A percentile compares a stretch with the other conserved stretches of the same genome.
phyloP scores from a whole-genome alignment of 2,888 invertebrate species.

The Brachynemurus nebulosus region DNA sequence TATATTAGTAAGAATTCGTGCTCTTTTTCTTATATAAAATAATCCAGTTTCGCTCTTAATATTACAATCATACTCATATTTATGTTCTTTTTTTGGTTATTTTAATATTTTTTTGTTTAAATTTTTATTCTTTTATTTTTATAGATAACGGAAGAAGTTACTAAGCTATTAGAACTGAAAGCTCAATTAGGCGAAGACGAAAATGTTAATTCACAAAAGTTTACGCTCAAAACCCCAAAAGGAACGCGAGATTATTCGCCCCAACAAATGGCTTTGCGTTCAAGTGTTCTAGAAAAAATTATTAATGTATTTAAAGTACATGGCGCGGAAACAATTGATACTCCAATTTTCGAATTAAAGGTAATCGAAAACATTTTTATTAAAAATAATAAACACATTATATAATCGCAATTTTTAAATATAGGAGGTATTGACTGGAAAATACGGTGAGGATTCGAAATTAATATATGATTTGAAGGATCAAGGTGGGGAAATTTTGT shows the following conservation, averaged over 20 bases:
- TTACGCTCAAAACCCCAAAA: constrained; percentile 80
- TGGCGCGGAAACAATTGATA: constrained; percentile 96
- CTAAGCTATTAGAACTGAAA: constrained; percentile 68
- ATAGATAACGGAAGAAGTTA: constrained; percentile 76
- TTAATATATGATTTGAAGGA: constrained; percentile 96
- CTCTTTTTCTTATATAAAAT: too few relatives aligned
- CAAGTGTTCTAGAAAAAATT: constrained; percentile 74
- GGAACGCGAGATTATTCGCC: constrained; percentile 92
- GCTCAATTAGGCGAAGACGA: constrained; percentile 49
- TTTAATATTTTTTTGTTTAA: constrained; percentile 11
- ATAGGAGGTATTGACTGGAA: constrained; percentile 92
- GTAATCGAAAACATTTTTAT: constrained; percentile 43
- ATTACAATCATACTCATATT: too few relatives aligned
- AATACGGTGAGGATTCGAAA: constrained; percentile 99
- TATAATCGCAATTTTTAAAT: constrained; percentile 16
- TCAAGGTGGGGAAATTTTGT: constrained; percentile 94
- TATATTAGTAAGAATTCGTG: too few relatives aligned
- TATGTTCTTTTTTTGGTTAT: constrained; percentile 14
- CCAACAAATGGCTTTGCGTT: constrained; percentile 86
- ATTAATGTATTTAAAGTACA: constrained; percentile 85
- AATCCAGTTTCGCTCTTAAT: background rate
- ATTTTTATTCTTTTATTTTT: constrained; percentile 24
- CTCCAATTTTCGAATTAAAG: constrained; percentile 94
- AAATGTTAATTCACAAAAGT: constrained; percentile 52
- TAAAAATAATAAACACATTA: background rate